Conservation (phyloP, 2,888 invertebrate genomes). For the Danaus chrysippus region DNA sequence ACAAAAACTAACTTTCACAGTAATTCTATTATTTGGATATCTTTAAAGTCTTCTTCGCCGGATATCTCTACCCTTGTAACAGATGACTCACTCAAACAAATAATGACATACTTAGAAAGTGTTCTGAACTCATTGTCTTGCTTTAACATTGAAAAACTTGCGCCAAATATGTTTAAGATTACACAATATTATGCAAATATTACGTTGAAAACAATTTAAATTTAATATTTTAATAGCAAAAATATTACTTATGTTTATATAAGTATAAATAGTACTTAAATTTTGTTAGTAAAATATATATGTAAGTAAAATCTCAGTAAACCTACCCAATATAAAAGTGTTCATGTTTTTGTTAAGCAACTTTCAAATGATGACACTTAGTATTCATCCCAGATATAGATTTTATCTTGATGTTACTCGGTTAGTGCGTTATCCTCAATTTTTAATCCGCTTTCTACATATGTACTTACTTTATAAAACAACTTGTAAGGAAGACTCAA, state of each 20-base stretch:
- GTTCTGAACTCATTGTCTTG: conserved; percentile 1
- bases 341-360: conserved; percentile 8
- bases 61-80: background rate
- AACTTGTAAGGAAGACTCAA: background rate
- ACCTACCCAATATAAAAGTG: background rate
- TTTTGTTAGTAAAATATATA: no score
- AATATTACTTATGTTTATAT: no score
- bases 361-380: conserved; percentile 17
- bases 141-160: conserved; percentile 2
- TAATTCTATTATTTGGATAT: background rate
- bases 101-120: conserved; percentile 12
- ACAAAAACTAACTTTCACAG: no score
- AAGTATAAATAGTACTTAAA: no score
- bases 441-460: conserved; percentile 24
- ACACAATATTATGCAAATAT: no score
- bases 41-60: background rate
- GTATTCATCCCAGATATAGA: conserved; percentile 24
- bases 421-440: conserved; percentile 23
- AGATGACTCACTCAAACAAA: conserved; percentile 12
- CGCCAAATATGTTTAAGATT: no score
- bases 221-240: no score
- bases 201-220: no score
- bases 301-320: background rate
- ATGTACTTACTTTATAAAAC: background rate
- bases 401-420: conserved; percentile 28